These are phyloP conservation scores for Lithophane socia DNA, from an alignment of 2,888 invertebrate species.

Conservation along the genomic window DNA sequence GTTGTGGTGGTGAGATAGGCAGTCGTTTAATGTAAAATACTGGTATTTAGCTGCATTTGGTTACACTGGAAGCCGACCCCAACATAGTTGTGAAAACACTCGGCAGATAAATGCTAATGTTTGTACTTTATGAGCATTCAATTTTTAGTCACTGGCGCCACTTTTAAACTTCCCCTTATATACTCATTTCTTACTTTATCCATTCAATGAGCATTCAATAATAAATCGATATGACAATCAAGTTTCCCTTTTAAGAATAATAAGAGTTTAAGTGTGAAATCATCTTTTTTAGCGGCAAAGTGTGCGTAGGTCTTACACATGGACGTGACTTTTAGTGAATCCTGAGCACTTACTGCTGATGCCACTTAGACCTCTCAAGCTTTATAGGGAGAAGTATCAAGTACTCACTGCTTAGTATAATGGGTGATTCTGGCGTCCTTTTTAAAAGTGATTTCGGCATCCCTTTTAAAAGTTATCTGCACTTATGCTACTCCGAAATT, in stretches of 20 bases:
- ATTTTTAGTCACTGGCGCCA: no score
- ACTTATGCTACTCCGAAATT: not conserved
- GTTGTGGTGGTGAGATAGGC: no score
- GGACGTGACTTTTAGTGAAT: conserved; percentile 20
- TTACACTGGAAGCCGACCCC: not conserved
- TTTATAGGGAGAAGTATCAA: conserved; percentile 3
- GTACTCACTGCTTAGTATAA: conserved; percentile 12
- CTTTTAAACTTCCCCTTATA: no score
- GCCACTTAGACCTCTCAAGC: conserved; percentile 16
- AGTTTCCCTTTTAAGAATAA: not conserved
- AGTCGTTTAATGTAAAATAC: no score
- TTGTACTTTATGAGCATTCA: not conserved
- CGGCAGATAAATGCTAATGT: not conserved
- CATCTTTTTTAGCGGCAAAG: not conserved
- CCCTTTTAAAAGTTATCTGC: conserved; percentile 1
- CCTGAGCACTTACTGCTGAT: conserved; percentile 12
- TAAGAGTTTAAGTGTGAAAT: not conserved
- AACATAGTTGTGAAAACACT: not conserved
- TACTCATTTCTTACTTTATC: no score
- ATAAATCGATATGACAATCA: not conserved
- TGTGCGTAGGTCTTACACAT: not conserved
- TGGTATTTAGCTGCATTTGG: not conserved
- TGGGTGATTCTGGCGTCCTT: not conserved
- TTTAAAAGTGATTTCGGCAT: conserved; percentile 9
- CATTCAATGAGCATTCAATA: no score